Conservation (phyloP, 2,888 invertebrate species). For the Parochlus steinenii region DNA sequence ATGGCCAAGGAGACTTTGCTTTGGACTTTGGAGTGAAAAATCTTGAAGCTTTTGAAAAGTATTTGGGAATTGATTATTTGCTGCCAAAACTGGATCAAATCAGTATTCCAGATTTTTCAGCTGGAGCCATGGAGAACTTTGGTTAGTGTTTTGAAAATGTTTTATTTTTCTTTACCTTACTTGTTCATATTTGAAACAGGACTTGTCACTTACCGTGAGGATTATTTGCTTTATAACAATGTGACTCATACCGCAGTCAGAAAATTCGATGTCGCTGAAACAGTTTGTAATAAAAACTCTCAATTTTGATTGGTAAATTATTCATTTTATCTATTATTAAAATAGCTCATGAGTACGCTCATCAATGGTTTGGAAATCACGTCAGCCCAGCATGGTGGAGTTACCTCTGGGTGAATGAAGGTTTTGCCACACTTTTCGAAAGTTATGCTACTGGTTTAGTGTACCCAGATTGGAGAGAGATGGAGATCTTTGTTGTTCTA, state of each 20-base stretch:
- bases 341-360: no score
- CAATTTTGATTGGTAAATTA: not conserved
- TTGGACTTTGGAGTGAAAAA: conserved; percentile 53
- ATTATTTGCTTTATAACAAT: conserved; percentile 23
- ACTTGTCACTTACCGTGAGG: conserved; percentile 56
- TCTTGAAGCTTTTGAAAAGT: conserved; percentile 47
- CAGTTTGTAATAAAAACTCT: not conserved
- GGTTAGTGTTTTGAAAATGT: no score
- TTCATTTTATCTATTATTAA: not conserved
- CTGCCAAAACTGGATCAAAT: conserved; percentile 76
- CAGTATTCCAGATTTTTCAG: conserved; percentile 66
- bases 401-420: conserved; percentile 56
- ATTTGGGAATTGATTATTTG: conserved; percentile 55
- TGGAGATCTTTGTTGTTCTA: conserved; percentile 56
- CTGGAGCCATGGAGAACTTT: conserved; percentile 90
- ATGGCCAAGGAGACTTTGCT: conserved; percentile 43
- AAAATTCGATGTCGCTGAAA: no score
- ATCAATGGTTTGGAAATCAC: conserved; percentile 27
- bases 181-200: conserved; percentile 42
- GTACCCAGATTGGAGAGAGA: conserved; percentile 47
- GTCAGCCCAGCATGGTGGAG: conserved; percentile 55
- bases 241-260: conserved; percentile 33
- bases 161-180: conserved; percentile 8
- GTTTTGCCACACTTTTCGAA: conserved; percentile 53
- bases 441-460: conserved; percentile 38